Percentiles rank a stretch among this genome's conserved stretches.
Evolutionary conservation across 2,797 vertebrate genomes (phyloP).

Genomic region (Pantherophis alleghaniensis): DNA sequence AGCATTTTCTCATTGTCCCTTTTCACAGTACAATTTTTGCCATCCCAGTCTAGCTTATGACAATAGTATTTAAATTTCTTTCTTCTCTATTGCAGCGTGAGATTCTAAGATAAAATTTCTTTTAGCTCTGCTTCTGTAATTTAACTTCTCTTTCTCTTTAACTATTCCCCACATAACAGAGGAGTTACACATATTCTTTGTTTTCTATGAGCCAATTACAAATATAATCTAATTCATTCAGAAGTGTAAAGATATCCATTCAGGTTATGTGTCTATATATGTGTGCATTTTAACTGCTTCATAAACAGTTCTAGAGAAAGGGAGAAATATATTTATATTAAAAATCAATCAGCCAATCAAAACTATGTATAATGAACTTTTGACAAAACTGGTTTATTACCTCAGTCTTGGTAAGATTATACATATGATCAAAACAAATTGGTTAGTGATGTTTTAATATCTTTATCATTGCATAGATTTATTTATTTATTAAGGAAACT

Average conservation of each 20-base stretch:
- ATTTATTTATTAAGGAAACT: not conserved
- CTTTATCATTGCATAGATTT: not conserved
- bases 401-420: not conserved
- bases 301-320: not conserved
- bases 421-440: not conserved
- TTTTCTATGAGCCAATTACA: not conserved
- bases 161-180: too few species aligned
- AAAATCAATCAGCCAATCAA: not conserved
- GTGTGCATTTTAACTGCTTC: not conserved
- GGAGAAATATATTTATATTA: not conserved
- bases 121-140: not conserved
- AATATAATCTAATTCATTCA: not conserved
- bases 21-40: not conserved
- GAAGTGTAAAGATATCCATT: not conserved
- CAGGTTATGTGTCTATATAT: not conserved
- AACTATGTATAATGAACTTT: not conserved
- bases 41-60: not conserved
- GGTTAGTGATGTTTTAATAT: not conserved
- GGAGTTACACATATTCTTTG: not conserved
- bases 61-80: not conserved
- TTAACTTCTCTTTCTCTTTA: not conserved
- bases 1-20: not conserved
- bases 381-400: not conserved
- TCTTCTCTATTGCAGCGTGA: not conserved
- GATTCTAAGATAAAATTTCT: not conserved